phyloP scores from a whole-genome alignment of 2,888 invertebrate species.

The Oithona nana region DNA sequence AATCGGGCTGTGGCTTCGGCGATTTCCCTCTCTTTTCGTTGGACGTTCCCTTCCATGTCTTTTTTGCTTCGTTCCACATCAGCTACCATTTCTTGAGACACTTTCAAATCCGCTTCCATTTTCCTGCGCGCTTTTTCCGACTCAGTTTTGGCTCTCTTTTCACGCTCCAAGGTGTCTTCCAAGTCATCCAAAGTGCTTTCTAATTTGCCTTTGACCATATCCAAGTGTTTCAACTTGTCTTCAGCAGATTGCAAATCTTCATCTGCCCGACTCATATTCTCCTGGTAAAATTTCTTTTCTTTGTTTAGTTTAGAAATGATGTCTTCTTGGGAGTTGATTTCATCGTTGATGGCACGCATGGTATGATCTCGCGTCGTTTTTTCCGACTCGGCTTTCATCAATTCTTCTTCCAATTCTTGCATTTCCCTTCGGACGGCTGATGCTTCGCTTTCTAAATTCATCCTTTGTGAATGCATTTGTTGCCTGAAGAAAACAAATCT shows the following conservation, averaged over 20 bases:
- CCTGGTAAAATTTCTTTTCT: slow-evolving; percentile 35
- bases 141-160: slow-evolving; percentile 35
- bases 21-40: slow-evolving; percentile 97
- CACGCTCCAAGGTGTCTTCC: slow-evolving; percentile 36
- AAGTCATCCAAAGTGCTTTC: slow-evolving; percentile 36
- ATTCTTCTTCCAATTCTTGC: slow-evolving; percentile 78
- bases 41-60: slow-evolving; percentile 71
- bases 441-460: slow-evolving; percentile 37
- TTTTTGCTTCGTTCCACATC: slow-evolving; percentile 22
- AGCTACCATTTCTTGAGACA: slow-evolving; percentile 31
- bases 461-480: slow-evolving; percentile 36
- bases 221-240: slow-evolving; percentile 98
- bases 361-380: slow-evolving; percentile 33
- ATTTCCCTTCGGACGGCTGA: slow-evolving; percentile 36
- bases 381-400: slow-evolving; percentile 51
- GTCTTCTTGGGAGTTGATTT: slow-evolving; percentile 37
- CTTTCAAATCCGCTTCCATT: slow-evolving; percentile 36
- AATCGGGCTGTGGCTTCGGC: slow-evolving; percentile 76
- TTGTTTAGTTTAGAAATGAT: slow-evolving; percentile 34
- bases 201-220: slow-evolving; percentile 30
- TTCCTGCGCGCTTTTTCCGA: slow-evolving; percentile 37
- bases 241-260: slow-evolving; percentile 51
- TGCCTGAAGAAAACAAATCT: too few relatives aligned
- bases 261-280: slow-evolving; percentile 23
- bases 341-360: slow-evolving; percentile 32